A percentile compares a stretch with the other conserved stretches of the same genome.
These are phyloP conservation scores for Cancer borealis DNA, from an alignment of 2,888 invertebrate genomes.

Conservation along the genomic window DNA sequence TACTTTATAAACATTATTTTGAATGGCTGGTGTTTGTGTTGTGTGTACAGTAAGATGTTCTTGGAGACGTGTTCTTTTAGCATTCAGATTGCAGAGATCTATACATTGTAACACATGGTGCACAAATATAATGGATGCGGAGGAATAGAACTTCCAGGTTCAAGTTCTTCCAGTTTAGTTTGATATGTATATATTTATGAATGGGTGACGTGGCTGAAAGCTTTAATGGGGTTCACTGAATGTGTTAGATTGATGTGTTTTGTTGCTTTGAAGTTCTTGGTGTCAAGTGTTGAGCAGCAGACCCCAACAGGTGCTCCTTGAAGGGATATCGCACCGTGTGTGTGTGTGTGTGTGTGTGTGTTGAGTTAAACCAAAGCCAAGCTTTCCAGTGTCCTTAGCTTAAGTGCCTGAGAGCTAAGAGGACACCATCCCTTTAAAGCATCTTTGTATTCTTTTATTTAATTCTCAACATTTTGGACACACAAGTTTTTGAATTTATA, in stretches of 20 bases:
- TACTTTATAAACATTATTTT: slow-evolving; percentile 48
- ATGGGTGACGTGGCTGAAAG: slow-evolving; percentile 63
- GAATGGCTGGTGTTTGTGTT: slow-evolving; percentile 67
- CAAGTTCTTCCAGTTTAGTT: slow-evolving; percentile 66
- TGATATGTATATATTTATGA: slow-evolving; percentile 63
- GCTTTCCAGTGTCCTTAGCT: slow-evolving; percentile 73
- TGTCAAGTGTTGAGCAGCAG: slow-evolving; percentile 22
- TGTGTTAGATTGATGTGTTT: slow-evolving; percentile 52
- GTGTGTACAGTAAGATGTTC: slow-evolving; percentile 45
- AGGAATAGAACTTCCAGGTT: slow-evolving; percentile 68
- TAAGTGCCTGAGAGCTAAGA: slow-evolving; percentile 73
- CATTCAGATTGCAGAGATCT: slow-evolving; percentile 61
- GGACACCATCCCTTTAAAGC: slow-evolving; percentile 52
- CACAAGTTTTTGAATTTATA: slow-evolving; percentile 45
- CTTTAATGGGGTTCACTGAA: slow-evolving; percentile 67
- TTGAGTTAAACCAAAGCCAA: slow-evolving; percentile 67
- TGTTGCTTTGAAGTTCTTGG: slow-evolving; percentile 52
- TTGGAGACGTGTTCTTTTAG: slow-evolving; percentile 49
- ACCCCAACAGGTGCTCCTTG: neutral
- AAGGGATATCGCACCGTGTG: neutral
- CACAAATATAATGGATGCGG: slow-evolving; percentile 67
- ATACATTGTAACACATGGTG: slow-evolving; percentile 57
- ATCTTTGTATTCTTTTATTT: slow-evolving; percentile 54
- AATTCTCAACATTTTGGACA: slow-evolving; percentile 35
- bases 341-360: slow-evolving; percentile 12